Conservation (phyloP, 2,888 invertebrate species). For the Parnassius apollo region DNA sequence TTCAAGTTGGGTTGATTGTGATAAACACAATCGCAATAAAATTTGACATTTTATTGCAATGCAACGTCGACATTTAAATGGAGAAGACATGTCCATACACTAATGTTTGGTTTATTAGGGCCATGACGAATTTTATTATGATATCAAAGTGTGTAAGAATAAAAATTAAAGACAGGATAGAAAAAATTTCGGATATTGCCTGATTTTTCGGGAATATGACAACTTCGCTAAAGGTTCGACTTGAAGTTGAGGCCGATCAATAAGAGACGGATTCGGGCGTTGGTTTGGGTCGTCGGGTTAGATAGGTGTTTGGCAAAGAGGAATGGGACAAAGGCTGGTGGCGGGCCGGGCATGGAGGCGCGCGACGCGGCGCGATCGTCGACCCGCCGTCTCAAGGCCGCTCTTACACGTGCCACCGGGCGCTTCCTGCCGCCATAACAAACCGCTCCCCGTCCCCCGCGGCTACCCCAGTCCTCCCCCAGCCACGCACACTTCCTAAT, state of each 20-base stretch:
- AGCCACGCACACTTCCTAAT: constrained; percentile 38
- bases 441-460: constrained; percentile 65
- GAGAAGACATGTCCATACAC: too few species aligned
- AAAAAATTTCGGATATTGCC: too few species aligned
- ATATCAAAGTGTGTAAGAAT: too few species aligned
- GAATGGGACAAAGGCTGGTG: constrained; percentile 52
- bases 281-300: constrained; percentile 21
- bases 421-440: constrained; percentile 77
- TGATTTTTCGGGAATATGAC: too few species aligned
- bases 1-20: too few species aligned
- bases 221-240: too few species aligned
- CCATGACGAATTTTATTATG: too few species aligned
- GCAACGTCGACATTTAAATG: too few species aligned
- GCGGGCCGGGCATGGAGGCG: constrained; percentile 46
- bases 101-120: constrained; percentile 27
- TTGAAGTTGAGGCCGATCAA: constrained; percentile 24
- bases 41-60: too few species aligned
- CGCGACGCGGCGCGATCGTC: constrained; percentile 65
- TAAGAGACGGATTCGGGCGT: constrained; percentile 31
- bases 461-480: constrained; percentile 42
- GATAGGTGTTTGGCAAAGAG: constrained; percentile 38
- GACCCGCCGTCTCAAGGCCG: constrained; percentile 78
- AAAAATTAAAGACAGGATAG: too few species aligned
- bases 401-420: constrained; percentile 73
- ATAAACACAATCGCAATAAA: too few species aligned